phyloP scores from a whole-genome alignment of 1,140 invertebrate genomes.

The Plectrocnemia conspersa region DNA sequence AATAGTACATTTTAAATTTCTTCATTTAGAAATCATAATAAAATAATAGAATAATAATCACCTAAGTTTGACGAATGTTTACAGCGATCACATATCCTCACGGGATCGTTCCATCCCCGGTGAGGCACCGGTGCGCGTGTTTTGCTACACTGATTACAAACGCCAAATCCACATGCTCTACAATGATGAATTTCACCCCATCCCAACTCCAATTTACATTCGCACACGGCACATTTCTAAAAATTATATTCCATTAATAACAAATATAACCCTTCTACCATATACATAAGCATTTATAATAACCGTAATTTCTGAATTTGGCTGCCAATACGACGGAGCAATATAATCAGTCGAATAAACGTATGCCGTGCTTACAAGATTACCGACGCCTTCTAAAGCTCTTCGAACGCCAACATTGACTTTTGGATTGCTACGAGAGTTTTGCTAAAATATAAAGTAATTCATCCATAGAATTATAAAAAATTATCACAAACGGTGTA shows the following conservation, averaged over 20 bases:
- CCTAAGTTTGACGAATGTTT: neutral
- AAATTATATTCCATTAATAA: neutral
- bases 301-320: conserved; percentile 29
- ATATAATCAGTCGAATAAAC: conserved; percentile 24
- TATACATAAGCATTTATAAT: neutral
- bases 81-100: conserved; percentile 27
- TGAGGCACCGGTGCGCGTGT: conserved; percentile 20
- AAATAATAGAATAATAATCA: too few relatives aligned
- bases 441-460: conserved; percentile 8
- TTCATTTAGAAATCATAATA: neutral
- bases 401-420: conserved; percentile 21
- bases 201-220: conserved; percentile 20
- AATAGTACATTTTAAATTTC: neutral
- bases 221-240: conserved; percentile 27
- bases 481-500: neutral
- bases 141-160: conserved; percentile 26
- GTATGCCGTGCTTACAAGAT: conserved; percentile 18
- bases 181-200: conserved; percentile 31
- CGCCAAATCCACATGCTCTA: conserved; percentile 28
- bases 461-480: neutral
- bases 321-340: conserved; percentile 33
- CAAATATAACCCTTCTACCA: neutral
- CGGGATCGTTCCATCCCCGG: conserved; percentile 25
- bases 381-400: conserved; percentile 26
- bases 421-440: neutral